phyloP scores from a whole-genome alignment of 2,888 invertebrate genomes.

The Girardia tigrina region DNA sequence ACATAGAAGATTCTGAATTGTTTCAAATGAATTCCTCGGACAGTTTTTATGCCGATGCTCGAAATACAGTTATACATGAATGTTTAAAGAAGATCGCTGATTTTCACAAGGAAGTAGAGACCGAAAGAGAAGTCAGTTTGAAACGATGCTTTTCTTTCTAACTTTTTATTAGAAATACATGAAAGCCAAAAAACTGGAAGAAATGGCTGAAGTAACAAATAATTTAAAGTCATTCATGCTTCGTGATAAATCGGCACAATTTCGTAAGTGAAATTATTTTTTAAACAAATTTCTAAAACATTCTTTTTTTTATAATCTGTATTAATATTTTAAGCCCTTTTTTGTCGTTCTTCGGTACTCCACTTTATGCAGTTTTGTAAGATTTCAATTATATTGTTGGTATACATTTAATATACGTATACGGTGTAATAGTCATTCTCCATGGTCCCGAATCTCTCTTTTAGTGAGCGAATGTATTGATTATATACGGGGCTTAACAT shows the following conservation, averaged over 20 bases:
- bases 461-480: too few species aligned
- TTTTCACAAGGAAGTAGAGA: not conserved
- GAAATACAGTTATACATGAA: not conserved
- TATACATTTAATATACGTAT: too few species aligned
- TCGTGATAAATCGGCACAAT: not conserved
- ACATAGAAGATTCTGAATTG: not conserved
- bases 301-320: too few species aligned
- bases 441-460: too few species aligned
- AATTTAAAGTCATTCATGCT: not conserved
- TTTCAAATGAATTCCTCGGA: not conserved
- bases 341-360: too few species aligned
- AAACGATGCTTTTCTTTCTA: not conserved
- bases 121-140: slow-evolving; percentile 14
- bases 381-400: too few species aligned
- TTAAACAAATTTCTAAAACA: too few species aligned
- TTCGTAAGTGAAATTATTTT: too few species aligned
- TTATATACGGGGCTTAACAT: too few species aligned
- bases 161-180: not conserved
- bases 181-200: not conserved
- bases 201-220: slow-evolving; percentile 2
- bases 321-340: too few species aligned
- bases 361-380: too few species aligned
- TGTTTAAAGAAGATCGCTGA: not conserved
- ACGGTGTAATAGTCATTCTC: too few species aligned
- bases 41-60: not conserved